phyloP scores from a whole-genome alignment of 1,140 invertebrate species.

The Eulimnadia texana region DNA sequence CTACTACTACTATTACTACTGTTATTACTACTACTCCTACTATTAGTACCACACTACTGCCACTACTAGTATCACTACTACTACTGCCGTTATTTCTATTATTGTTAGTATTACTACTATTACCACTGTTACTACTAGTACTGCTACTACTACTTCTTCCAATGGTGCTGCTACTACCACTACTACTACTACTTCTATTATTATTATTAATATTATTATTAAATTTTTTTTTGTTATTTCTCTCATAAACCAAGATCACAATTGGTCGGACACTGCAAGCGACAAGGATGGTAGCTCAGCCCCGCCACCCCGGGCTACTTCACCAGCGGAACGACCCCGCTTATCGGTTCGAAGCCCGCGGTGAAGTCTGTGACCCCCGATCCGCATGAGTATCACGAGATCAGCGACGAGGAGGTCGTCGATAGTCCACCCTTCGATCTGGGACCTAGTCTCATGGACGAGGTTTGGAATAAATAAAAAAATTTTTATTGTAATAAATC shows the following conservation, averaged over 20 bases:
- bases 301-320: slow-evolving; percentile 15
- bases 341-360: neutral
- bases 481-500: too few relatives aligned
- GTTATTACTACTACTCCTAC: too few relatives aligned
- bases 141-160: too few relatives aligned
- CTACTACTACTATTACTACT: too few relatives aligned
- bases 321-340: slow-evolving; percentile 24
- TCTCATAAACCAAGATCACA: slow-evolving; percentile 17
- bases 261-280: slow-evolving; percentile 23
- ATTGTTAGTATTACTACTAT: too few relatives aligned
- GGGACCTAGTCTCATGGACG: slow-evolving; percentile 81
- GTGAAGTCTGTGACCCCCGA: neutral
- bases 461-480: too few relatives aligned
- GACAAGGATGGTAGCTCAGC: slow-evolving; percentile 17
- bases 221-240: neutral
- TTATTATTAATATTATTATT: neutral
- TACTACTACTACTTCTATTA: too few relatives aligned
- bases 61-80: too few relatives aligned
- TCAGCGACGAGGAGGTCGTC: slow-evolving; percentile 66
- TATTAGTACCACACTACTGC: too few relatives aligned
- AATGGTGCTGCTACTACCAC: too few relatives aligned
- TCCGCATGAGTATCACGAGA: slow-evolving; percentile 79
- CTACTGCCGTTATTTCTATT: too few relatives aligned
- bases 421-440: slow-evolving; percentile 52
- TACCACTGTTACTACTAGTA: too few relatives aligned